Conservation (phyloP, 2,888 invertebrate genomes). For the Eupithecia dodoneata region DNA sequence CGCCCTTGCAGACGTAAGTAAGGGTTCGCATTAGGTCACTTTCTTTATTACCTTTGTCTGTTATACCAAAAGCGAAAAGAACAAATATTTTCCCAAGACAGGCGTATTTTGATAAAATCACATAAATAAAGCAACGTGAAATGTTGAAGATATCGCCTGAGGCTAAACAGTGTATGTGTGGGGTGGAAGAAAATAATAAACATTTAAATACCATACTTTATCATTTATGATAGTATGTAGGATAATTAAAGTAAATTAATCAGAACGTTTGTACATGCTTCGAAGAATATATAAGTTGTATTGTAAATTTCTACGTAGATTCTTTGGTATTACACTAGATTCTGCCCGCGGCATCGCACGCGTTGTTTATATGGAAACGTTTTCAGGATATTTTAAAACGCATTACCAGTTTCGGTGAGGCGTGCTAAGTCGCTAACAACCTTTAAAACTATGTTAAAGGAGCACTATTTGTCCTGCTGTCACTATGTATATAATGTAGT, state of each 20-base stretch:
- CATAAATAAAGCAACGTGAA: background rate
- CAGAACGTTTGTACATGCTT: background rate
- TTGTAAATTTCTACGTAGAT: background rate
- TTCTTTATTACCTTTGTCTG: constrained; percentile 33
- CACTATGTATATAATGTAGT: too few species aligned
- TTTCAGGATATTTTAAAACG: background rate
- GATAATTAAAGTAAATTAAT: background rate
- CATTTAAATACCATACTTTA: background rate
- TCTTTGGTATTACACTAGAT: background rate
- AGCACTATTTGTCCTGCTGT: too few species aligned
- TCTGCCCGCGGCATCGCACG: background rate
- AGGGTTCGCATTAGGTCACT: constrained; percentile 37
- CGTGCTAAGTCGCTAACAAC: too few species aligned
- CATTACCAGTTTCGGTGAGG: too few species aligned
- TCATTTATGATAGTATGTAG: background rate
- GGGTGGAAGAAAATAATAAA: background rate
- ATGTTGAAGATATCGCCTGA: background rate
- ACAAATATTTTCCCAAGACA: background rate
- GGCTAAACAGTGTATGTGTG: background rate
- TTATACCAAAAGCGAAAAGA: background rate
- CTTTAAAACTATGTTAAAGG: too few species aligned
- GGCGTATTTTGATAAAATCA: constrained; percentile 1
- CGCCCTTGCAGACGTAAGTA: constrained; percentile 34
- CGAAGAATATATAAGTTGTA: background rate
- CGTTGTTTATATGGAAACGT: background rate